phyloP scores from a whole-genome alignment of 92 coral and sea anemone species.

The Galaxea fascicularis region DNA sequence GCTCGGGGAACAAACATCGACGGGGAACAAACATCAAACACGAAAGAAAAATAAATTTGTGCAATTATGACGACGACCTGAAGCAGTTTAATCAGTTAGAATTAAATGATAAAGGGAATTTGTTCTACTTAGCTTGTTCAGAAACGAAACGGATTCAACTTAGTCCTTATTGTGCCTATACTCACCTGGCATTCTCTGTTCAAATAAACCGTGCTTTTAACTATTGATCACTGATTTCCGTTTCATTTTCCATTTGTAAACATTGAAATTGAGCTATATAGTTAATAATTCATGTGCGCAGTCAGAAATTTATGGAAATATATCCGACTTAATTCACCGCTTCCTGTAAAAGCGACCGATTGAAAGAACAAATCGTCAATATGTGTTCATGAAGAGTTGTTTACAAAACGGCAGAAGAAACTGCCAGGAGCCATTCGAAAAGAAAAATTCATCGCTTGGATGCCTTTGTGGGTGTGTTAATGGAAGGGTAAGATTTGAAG shows the following conservation, averaged over 20 bases:
- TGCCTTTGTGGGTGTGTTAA: neutral
- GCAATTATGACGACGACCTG: no score
- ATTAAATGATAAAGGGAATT: no score
- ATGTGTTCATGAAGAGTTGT: constrained; percentile 8
- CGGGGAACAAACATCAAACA: no score
- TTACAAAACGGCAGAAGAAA: constrained; percentile 17
- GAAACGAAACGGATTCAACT: no score
- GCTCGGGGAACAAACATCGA: no score
- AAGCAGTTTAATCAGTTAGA: no score
- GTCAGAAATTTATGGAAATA: constrained; percentile 41
- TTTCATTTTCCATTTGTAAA: constrained; percentile 12
- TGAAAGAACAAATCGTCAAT: neutral
- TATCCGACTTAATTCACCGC: neutral
- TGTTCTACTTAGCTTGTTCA: no score
- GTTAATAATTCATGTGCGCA: constrained; percentile 41
- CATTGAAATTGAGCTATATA: constrained; percentile 13
- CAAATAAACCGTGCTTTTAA: neutral
- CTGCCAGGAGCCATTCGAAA: neutral
- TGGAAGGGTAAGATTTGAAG: neutral
- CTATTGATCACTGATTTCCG: neutral
- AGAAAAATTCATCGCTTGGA: neutral
- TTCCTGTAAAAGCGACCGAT: constrained; percentile 19
- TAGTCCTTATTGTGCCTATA: no score
- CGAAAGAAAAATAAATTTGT: no score
- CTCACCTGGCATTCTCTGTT: neutral